Evolutionary conservation across 2,797 vertebrate genomes (phyloP).

Genomic region (Orestias chungarensis): DNA sequence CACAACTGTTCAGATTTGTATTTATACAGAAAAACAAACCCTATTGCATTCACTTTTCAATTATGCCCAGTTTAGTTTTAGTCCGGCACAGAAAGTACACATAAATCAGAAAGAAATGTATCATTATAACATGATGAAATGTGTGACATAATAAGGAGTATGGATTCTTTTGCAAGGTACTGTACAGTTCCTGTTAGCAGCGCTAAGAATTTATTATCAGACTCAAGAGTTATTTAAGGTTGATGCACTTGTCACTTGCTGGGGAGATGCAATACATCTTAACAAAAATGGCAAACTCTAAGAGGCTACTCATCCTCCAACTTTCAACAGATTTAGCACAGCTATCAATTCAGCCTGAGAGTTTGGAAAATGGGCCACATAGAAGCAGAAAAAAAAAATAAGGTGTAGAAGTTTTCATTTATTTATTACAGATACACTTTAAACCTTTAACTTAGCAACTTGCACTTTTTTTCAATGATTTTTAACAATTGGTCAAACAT

Average conservation of each 20-base stretch:
- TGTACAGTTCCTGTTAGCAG: not conserved
- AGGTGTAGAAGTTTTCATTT: conserved; percentile 1
- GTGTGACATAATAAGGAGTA: not conserved
- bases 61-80: not conserved
- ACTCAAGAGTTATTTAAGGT: conserved; percentile 18
- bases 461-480: not conserved
- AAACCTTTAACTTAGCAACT: conserved; percentile 8
- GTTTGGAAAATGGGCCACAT: conserved; percentile 26
- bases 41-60: not conserved
- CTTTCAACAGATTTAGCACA: conserved; percentile 33
- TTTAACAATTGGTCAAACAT: conserved; percentile 28
- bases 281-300: conserved; percentile 23
- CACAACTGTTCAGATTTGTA: not conserved
- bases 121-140: not conserved
- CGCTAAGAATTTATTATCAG: conserved; percentile 7
- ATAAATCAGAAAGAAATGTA: not conserved
- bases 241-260: conserved; percentile 13
- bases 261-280: conserved; percentile 7
- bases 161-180: not conserved
- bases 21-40: not conserved
- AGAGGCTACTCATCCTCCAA: conserved; percentile 23
- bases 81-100: not conserved
- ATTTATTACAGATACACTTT: conserved; percentile 25
- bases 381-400: conserved; percentile 18
- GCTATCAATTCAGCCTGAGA: conserved; percentile 26